Conservation (phyloP, 2,888 invertebrate genomes). For the Dynastes tityus region DNA sequence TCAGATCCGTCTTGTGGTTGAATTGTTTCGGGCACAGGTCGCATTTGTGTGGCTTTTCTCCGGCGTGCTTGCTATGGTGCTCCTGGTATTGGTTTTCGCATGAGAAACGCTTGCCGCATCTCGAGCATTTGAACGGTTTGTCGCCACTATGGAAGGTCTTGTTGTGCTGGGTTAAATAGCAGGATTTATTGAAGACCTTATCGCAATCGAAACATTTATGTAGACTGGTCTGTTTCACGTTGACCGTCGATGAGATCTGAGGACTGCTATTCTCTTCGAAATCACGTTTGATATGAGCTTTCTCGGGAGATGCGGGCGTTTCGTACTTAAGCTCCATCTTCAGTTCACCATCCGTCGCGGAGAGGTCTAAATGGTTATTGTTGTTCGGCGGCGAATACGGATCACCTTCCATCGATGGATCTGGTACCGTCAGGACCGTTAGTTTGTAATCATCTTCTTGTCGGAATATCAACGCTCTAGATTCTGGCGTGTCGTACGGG, state of each 20-base stretch:
- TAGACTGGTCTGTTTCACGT: constrained; percentile 58
- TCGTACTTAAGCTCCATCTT: constrained; percentile 60
- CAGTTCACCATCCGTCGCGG: constrained; percentile 57
- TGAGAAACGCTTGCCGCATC: constrained; percentile 89
- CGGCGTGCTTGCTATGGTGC: constrained; percentile 85
- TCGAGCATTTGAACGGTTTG: constrained; percentile 87
- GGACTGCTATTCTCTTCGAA: constrained; percentile 65
- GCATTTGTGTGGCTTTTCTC: constrained; percentile 91
- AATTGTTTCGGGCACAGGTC: constrained; percentile 89
- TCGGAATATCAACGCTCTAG: constrained; percentile 58
- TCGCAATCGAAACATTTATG: constrained; percentile 88
- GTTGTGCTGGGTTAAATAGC: constrained; percentile 92
- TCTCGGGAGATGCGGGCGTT: constrained; percentile 64
- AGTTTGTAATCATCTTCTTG: constrained; percentile 66
- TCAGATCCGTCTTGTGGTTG: constrained; percentile 91
- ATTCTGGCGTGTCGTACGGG: constrained; percentile 57
- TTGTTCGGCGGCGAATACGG: constrained; percentile 52
- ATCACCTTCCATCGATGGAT: constrained; percentile 62
- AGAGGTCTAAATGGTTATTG: constrained; percentile 56
- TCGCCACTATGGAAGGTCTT: constrained; percentile 91
- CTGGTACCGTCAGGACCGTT: constrained; percentile 67
- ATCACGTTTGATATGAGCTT: constrained; percentile 66
- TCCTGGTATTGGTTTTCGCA: constrained; percentile 80
- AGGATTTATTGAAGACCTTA: constrained; percentile 88
- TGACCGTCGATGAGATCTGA: constrained; percentile 63